Conservation (phyloP, 2,113 vertebrate species). For the Petaurus breviceps region DNA sequence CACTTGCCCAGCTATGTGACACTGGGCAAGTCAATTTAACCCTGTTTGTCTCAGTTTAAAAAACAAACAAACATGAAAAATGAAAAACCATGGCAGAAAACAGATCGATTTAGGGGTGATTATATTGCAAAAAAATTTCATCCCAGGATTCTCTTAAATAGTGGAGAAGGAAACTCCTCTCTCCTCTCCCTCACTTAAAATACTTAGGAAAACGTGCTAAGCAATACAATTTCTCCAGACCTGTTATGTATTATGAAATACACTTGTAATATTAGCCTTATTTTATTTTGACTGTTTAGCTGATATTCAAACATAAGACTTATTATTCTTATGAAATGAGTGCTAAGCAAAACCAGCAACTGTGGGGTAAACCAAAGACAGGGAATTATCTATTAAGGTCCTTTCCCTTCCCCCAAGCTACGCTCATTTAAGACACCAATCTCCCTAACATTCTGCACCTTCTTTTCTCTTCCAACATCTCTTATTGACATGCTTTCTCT, state of each 20-base stretch:
- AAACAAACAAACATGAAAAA: not conserved
- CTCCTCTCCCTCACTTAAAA: not conserved
- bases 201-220: not conserved
- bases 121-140: not conserved
- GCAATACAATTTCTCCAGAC: not conserved
- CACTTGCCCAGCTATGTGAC: too few species aligned
- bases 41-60: too few species aligned
- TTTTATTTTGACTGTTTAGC: not conserved
- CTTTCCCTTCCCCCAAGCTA: not conserved
- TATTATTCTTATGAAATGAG: not conserved
- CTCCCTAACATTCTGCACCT: not conserved
- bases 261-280: not conserved
- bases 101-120: not conserved
- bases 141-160: not conserved
- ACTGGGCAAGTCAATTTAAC: too few species aligned
- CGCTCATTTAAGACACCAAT: not conserved
- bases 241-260: not conserved
- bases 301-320: not conserved
- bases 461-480: not conserved
- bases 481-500: not conserved
- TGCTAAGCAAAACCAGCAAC: not conserved
- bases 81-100: not conserved
- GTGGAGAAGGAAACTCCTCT: not conserved
- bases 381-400: not conserved
- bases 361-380: not conserved